Evolutionary conservation across 2,888 invertebrate genomes (phyloP).

Genomic region (Hirudinaria manillensis): DNA sequence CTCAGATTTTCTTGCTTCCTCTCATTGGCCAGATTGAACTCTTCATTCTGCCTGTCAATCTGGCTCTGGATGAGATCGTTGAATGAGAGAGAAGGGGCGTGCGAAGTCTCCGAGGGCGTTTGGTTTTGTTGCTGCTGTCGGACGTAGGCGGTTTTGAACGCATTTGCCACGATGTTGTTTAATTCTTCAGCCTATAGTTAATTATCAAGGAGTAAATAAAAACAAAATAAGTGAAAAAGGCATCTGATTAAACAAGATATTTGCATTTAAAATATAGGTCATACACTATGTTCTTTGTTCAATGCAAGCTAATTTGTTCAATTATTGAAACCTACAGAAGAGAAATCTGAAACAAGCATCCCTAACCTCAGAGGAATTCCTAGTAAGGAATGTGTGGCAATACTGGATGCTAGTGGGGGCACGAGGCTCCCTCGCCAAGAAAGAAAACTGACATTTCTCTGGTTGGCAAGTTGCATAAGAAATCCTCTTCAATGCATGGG

Average conservation of each 20-base stretch:
- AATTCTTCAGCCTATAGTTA: conserved; percentile 73
- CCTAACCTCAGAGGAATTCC: conserved; percentile 69
- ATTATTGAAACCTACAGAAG: background rate
- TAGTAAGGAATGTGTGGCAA: conserved; percentile 75
- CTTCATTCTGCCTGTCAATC: conserved; percentile 46
- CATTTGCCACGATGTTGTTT: conserved; percentile 80
- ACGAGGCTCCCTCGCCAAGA: conserved; percentile 68
- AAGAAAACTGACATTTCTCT: conserved; percentile 71
- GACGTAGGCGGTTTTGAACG: conserved; percentile 79
- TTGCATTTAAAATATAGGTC: no score
- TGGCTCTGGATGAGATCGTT: conserved; percentile 51
- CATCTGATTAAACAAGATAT: background rate
- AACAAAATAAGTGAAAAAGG: background rate
- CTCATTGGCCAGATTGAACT: conserved; percentile 15
- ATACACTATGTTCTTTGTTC: no score
- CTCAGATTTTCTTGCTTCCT: conserved; percentile 41
- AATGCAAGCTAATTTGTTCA: no score
- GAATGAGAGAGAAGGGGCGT: conserved; percentile 39
- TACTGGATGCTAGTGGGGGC: conserved; percentile 68
- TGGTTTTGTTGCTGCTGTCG: conserved; percentile 40
- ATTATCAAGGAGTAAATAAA: background rate
- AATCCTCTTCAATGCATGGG: conserved; percentile 74
- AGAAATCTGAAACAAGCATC: background rate
- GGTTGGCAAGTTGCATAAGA: conserved; percentile 81
- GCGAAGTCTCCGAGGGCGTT: background rate